Conservation (phyloP, 2,797 vertebrate genomes). For the Coregonus suidteri region DNA sequence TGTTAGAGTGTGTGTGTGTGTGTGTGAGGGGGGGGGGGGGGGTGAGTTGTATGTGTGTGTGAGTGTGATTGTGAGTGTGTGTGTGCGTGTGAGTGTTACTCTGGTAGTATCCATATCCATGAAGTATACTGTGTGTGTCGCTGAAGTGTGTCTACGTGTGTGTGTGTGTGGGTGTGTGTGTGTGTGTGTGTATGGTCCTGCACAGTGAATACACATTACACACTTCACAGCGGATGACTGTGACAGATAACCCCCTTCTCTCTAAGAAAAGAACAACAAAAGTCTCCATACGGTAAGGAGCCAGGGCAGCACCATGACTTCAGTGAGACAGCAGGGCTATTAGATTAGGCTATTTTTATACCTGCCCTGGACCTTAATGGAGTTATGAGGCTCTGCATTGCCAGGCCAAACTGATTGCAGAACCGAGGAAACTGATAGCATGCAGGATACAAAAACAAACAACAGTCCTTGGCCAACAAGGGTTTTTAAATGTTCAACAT, state of each 20-base stretch:
- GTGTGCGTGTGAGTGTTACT: neutral
- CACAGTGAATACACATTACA: neutral
- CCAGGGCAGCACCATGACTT: slow-evolving; percentile 19
- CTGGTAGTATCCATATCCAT: too few species aligned
- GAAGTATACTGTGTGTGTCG: too few species aligned
- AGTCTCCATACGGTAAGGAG: slow-evolving; percentile 22
- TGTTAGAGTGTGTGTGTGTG: neutral
- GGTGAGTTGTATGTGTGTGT: neutral
- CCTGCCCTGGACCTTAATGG: slow-evolving; percentile 49
- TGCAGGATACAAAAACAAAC: slow-evolving; percentile 37
- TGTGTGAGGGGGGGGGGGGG: too few species aligned
- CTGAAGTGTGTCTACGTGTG: too few species aligned
- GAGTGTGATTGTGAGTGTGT: neutral
- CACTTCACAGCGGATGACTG: neutral
- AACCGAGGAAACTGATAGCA: slow-evolving; percentile 39
- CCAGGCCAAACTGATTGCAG: slow-evolving; percentile 46
- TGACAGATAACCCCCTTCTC: slow-evolving; percentile 12
- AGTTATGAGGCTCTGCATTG: slow-evolving; percentile 52
- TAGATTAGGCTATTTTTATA: slow-evolving; percentile 62
- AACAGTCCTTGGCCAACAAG: slow-evolving; percentile 16
- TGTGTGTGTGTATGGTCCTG: neutral
- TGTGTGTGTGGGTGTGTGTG: neutral
- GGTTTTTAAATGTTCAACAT: neutral
- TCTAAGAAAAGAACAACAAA: slow-evolving; percentile 30
- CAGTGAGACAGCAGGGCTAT: slow-evolving; percentile 42